Evolutionary conservation across 2,888 invertebrate genomes (phyloP).

Genomic region (Meganola albula): DNA sequence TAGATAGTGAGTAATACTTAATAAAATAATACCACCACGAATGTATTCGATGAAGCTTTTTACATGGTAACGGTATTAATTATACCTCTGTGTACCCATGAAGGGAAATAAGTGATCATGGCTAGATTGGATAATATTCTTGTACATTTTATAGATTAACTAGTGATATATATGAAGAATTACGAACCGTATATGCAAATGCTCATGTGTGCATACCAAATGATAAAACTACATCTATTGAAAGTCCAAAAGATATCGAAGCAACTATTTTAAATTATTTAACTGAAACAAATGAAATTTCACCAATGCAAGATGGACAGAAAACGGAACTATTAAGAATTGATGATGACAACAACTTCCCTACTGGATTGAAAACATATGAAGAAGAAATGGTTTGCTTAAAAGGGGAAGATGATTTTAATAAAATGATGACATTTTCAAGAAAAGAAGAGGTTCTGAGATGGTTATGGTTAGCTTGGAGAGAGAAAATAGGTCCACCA

Average conservation of each 20-base stretch:
- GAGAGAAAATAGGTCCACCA: conserved; percentile 77
- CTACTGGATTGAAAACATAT: conserved; percentile 28
- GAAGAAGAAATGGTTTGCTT: conserved; percentile 59
- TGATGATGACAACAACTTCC: conserved; percentile 17
- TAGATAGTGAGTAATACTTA: too few relatives aligned
- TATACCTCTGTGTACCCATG: too few relatives aligned
- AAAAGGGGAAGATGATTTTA: conserved; percentile 80
- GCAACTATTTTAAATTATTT: conserved; percentile 42
- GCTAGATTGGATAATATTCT: too few relatives aligned
- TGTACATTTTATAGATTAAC: conserved; percentile 52
- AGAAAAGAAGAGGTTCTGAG: conserved; percentile 66
- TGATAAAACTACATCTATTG: conserved; percentile 19
- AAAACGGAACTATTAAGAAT: too few relatives aligned
- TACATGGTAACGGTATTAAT: too few relatives aligned
- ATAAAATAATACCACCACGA: too few relatives aligned
- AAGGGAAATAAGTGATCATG: too few relatives aligned
- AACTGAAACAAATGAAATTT: too few relatives aligned
- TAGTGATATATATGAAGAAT: conserved; percentile 62
- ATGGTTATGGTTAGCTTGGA: conserved; percentile 83
- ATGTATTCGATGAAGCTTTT: too few relatives aligned
- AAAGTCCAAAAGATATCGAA: conserved; percentile 41
- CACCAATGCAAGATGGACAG: too few relatives aligned
- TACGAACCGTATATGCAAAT: conserved; percentile 78
- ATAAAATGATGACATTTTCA: conserved; percentile 73
- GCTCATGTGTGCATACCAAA: conserved; percentile 74